These are phyloP conservation scores for Propsilocerus akamusi DNA, from an alignment of 1,140 invertebrate species.

Conservation along the genomic window DNA sequence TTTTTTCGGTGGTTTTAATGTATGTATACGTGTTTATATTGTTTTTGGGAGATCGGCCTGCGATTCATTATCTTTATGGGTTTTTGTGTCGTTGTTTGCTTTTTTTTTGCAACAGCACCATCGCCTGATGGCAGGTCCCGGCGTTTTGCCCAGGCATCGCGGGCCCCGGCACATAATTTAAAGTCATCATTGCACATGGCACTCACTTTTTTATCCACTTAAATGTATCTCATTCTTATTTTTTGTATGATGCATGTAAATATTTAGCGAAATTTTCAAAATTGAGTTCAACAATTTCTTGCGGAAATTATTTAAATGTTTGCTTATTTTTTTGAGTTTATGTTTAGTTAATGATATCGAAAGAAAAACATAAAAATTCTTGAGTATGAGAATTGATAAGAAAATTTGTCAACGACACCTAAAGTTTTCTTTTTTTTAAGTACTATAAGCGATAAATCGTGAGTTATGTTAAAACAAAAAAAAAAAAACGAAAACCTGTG, in stretches of 20 bases:
- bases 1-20: too few relatives aligned
- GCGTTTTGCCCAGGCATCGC: not conserved
- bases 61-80: slow-evolving; percentile 3
- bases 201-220: not conserved
- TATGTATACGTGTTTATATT: too few relatives aligned
- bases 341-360: too few relatives aligned
- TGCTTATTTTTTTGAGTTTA: too few relatives aligned
- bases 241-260: too few relatives aligned
- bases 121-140: not conserved
- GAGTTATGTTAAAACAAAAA: not conserved
- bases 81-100: not conserved
- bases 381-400: too few relatives aligned
- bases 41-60: not conserved
- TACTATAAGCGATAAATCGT: not conserved
- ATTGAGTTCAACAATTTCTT: too few relatives aligned
- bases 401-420: not conserved
- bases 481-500: not conserved
- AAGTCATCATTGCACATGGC: not conserved
- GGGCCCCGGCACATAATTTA: not conserved
- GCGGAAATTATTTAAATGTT: too few relatives aligned
- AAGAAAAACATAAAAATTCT: too few relatives aligned
- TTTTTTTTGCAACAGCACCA: too few relatives aligned
- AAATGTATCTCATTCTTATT: too few relatives aligned
- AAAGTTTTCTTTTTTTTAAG: not conserved
- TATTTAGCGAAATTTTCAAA: too few relatives aligned